Percentiles rank a stretch among this genome's conserved stretches.
Conservation (phyloP, 2,113 vertebrate species). For the Haemorhous mexicanus region DNA sequence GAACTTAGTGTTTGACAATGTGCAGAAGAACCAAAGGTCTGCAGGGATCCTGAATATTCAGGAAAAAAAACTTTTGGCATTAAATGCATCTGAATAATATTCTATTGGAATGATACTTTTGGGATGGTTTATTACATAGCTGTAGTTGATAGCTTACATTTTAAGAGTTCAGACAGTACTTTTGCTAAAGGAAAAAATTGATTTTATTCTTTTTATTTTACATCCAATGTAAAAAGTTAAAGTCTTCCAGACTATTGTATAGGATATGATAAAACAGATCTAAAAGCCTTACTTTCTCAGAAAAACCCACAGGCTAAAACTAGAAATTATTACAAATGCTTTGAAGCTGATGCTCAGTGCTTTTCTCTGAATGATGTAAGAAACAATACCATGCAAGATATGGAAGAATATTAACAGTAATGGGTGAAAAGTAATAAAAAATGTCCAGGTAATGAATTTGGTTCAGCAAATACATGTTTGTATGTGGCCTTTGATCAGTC, state of each 20-base stretch:
- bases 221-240: not conserved
- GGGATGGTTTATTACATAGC: not conserved
- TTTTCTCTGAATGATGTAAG: not conserved
- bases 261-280: not conserved
- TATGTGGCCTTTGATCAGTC: not conserved
- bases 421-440: not conserved
- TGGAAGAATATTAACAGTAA: not conserved
- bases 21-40: not conserved
- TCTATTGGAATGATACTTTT: not conserved
- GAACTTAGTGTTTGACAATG: not conserved
- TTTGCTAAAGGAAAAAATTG: not conserved
- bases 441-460: not conserved
- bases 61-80: not conserved
- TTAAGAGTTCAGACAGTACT: not conserved
- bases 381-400: not conserved
- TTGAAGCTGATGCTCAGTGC: not conserved
- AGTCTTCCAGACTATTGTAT: not conserved
- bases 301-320: not conserved
- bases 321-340: not conserved
- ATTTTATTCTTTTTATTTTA: not conserved
- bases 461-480: not conserved
- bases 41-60: not conserved
- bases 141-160: not conserved
- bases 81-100: not conserved
- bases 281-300: not conserved